phyloP scores from a whole-genome alignment of 2,888 invertebrate species.

The Dynastes hyllus region DNA sequence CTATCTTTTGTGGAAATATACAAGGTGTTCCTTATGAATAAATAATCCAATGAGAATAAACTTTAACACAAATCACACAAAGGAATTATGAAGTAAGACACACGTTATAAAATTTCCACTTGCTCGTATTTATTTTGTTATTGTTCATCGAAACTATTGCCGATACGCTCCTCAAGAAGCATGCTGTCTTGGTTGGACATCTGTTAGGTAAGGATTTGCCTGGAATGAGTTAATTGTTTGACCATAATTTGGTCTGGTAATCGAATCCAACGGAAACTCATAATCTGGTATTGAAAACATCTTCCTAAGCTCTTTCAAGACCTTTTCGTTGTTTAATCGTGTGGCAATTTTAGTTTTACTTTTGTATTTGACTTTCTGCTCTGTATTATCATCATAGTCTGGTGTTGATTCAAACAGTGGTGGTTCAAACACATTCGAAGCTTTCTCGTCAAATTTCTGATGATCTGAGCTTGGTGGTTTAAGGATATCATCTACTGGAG shows the following conservation, averaged over 20 bases:
- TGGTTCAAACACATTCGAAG: slow-evolving; percentile 10
- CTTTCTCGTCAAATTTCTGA: background rate
- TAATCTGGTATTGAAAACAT: slow-evolving; percentile 69
- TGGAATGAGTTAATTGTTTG: slow-evolving; percentile 68
- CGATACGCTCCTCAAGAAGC: slow-evolving; percentile 25
- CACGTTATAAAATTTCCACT: slow-evolving; percentile 44
- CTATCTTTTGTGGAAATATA: slow-evolving; percentile 36
- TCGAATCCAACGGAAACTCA: slow-evolving; percentile 69
- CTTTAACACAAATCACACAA: background rate
- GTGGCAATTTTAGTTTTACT: slow-evolving; percentile 17
- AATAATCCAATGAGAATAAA: slow-evolving; percentile 20
- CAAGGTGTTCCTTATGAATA: slow-evolving; percentile 44
- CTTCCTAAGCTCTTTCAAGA: slow-evolving; percentile 66
- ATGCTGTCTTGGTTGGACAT: slow-evolving; percentile 46
- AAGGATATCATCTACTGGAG: slow-evolving; percentile 44
- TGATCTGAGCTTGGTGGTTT: slow-evolving; percentile 28
- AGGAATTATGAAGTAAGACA: slow-evolving; percentile 6
- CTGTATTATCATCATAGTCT: background rate
- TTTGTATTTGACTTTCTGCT: slow-evolving; percentile 17
- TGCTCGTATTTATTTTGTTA: slow-evolving; percentile 16
- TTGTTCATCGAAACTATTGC: background rate
- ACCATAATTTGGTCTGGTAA: slow-evolving; percentile 67
- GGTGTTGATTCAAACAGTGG: slow-evolving; percentile 1
- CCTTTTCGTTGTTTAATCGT: slow-evolving; percentile 52
- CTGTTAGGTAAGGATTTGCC: slow-evolving; percentile 57